These are phyloP conservation scores for Drosophila truncata DNA, from an alignment of 1,140 invertebrate genomes.

Conservation along the genomic window DNA sequence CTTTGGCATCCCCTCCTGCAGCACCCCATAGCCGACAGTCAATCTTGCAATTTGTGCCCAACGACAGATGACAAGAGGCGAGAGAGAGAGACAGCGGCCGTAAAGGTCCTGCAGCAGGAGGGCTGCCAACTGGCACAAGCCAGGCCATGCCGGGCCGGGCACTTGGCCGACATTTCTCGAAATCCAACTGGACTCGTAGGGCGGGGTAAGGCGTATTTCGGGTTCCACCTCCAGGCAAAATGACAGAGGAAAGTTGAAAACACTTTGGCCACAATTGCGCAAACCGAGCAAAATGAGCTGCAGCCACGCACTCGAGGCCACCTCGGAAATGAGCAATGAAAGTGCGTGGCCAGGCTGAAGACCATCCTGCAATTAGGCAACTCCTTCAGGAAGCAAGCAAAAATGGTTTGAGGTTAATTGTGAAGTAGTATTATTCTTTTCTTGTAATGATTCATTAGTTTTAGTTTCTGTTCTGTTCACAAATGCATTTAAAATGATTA, in stretches of 20 bases:
- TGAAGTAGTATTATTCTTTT: no score
- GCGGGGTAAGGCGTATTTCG: conserved; percentile 27
- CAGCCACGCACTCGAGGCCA: conserved; percentile 27
- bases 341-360: conserved; percentile 50
- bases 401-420: no score
- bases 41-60: conserved; percentile 72
- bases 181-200: conserved; percentile 46
- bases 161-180: conserved; percentile 66
- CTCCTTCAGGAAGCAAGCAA: conserved; percentile 16
- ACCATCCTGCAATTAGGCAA: conserved; percentile 59
- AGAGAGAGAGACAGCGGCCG: conserved; percentile 17
- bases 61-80: conserved; percentile 52
- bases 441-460: no score
- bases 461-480: no score
- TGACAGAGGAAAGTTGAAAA: conserved; percentile 64
- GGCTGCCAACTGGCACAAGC: conserved; percentile 44
- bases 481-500: no score
- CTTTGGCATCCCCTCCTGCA: neutral
- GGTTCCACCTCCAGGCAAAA: conserved; percentile 44
- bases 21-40: conserved; percentile 41
- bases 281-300: conserved; percentile 60
- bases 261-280: conserved; percentile 66
- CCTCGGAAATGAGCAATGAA: conserved; percentile 64
- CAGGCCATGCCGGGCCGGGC: conserved; percentile 24
- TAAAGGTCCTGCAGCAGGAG: conserved; percentile 25